These are phyloP conservation scores for Pyxicephalus adspersus DNA, from an alignment of 2,113 vertebrate species.

Conservation along the genomic window DNA sequence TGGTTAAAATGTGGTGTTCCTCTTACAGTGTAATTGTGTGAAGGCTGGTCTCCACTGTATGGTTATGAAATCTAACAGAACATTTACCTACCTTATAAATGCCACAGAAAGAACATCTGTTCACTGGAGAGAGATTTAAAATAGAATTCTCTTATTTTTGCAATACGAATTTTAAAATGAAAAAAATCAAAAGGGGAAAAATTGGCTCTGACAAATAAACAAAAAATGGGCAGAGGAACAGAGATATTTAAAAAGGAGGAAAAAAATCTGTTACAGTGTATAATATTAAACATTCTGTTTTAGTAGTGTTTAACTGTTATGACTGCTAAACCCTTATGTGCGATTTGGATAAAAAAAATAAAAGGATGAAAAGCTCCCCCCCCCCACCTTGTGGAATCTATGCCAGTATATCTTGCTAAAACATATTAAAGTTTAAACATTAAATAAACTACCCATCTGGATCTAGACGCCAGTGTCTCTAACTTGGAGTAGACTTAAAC, in stretches of 20 bases:
- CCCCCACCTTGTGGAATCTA: constrained; percentile 8
- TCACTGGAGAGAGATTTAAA: constrained; percentile 9
- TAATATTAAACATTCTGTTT: constrained; percentile 41
- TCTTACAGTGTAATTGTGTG: background rate
- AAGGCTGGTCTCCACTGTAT: too few relatives aligned
- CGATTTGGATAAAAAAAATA: background rate
- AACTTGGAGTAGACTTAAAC: constrained; percentile 24
- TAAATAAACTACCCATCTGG: constrained; percentile 49
- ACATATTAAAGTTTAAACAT: constrained; percentile 48
- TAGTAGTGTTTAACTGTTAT: constrained; percentile 45
- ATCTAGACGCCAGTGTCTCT: constrained; percentile 44
- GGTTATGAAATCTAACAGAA: background rate
- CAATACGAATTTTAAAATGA: constrained; percentile 38
- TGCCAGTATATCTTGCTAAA: constrained; percentile 39
- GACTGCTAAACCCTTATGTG: constrained; percentile 35
- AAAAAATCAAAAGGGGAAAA: constrained; percentile 25
- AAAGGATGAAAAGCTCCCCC: constrained; percentile 29
- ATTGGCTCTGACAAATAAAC: constrained; percentile 10
- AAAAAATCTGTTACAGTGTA: constrained; percentile 29
- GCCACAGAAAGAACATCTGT: constrained; percentile 20
- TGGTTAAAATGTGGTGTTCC: constrained; percentile 13
- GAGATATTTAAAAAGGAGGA: constrained; percentile 16
- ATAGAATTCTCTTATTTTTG: constrained; percentile 14
- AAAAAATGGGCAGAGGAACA: constrained; percentile 50
- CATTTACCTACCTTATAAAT: background rate